Conservation (phyloP, 2,888 invertebrate species). For the Apamea anceps region DNA sequence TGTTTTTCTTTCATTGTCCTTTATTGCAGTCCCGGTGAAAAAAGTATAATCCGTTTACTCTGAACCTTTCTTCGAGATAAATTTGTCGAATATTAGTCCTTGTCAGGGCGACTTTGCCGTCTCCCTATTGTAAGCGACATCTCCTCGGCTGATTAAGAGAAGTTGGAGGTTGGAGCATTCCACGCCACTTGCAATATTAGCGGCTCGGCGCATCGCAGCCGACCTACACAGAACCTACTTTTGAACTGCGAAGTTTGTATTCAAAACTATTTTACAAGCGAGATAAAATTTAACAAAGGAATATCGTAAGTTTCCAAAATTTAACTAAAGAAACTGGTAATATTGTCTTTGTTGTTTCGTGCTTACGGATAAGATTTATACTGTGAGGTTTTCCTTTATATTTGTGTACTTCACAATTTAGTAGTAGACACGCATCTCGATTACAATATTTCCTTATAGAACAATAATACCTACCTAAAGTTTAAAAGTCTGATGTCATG, state of each 20-base stretch:
- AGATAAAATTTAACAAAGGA: conserved; percentile 57
- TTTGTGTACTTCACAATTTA: background rate
- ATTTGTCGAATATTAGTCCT: conserved; percentile 64
- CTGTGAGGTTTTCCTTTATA: background rate
- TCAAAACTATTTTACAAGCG: conserved; percentile 51
- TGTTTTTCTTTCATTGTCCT: conserved; percentile 54
- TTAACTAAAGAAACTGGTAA: conserved; percentile 30
- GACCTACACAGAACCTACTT: conserved; percentile 52
- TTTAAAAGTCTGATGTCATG: conserved; percentile 4
- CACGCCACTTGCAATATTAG: conserved; percentile 70
- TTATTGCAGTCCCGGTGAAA: conserved; percentile 53
- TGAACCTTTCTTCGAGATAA: conserved; percentile 60
- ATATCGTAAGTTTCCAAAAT: conserved; percentile 49
- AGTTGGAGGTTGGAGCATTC: conserved; percentile 66
- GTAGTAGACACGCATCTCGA: conserved; percentile 1
- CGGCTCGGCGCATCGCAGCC: conserved; percentile 57
- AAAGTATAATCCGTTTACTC: conserved; percentile 55
- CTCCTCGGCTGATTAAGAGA: conserved; percentile 71
- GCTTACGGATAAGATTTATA: conserved; percentile 12
- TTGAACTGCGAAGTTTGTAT: conserved; percentile 48
- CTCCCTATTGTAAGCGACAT: conserved; percentile 65
- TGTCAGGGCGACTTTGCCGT: conserved; percentile 53
- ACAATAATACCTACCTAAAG: background rate
- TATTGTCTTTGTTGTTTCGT: conserved; percentile 34
- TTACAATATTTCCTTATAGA: conserved; percentile 1